A percentile compares a stretch with the other conserved stretches of the same genome.
Evolutionary conservation across 2,888 invertebrate species (phyloP).

Genomic region (Pantelozetes paolii): DNA sequence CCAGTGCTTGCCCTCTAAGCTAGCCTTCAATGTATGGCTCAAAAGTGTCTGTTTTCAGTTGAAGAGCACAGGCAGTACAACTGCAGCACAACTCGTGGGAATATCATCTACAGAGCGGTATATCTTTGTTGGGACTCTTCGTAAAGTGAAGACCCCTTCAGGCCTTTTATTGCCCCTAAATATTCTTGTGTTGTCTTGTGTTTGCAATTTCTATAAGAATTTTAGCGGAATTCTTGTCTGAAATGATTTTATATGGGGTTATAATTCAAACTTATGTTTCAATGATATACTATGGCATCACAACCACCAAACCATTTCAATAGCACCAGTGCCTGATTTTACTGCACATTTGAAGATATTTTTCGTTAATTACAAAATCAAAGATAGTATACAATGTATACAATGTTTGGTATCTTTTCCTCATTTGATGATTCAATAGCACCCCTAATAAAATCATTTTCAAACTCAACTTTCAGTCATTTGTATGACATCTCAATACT

Average conservation of each 20-base stretch:
- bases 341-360: not conserved
- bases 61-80: constrained; percentile 14
- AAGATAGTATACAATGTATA: not conserved
- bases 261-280: constrained; percentile 34
- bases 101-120: constrained; percentile 33
- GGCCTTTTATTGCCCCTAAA: constrained; percentile 34
- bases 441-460: constrained; percentile 31
- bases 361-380: constrained; percentile 25
- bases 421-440: not conserved
- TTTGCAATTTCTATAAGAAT: not conserved
- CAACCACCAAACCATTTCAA: not conserved
- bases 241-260: constrained; percentile 31
- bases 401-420: not conserved
- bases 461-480: not conserved
- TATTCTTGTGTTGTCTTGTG: constrained; percentile 12
- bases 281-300: constrained; percentile 16
- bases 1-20: constrained; percentile 8
- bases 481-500: constrained; percentile 20
- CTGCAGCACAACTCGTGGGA: constrained; percentile 30
- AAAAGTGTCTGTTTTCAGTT: constrained; percentile 25
- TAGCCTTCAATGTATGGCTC: not conserved
- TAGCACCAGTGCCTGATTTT: not conserved
- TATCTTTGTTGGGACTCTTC: constrained; percentile 35
- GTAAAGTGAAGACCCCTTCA: constrained; percentile 30
- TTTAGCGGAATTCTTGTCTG: constrained; percentile 14